A percentile compares a stretch with the other conserved stretches of the same genome.
Evolutionary conservation across 2,797 vertebrate genomes (phyloP).

Genomic region (Megalops cyprinoides): DNA sequence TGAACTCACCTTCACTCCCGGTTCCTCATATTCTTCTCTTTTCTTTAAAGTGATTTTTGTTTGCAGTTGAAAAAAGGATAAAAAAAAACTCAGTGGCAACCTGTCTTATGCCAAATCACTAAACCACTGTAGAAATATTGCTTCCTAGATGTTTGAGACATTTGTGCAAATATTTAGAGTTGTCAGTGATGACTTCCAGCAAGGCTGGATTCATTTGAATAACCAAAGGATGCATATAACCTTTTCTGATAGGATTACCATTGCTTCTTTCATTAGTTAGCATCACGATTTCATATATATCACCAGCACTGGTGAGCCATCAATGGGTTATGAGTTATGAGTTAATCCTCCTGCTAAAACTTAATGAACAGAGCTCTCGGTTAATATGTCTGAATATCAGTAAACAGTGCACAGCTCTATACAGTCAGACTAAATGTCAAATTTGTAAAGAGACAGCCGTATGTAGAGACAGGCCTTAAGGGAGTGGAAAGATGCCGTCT

Average conservation of each 20-base stretch:
- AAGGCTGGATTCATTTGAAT: conserved; percentile 20
- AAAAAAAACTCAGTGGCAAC: conserved; percentile 26
- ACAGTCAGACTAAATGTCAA: no score
- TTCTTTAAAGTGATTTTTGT: conserved; percentile 21
- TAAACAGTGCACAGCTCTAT: no score
- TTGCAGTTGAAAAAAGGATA: conserved; percentile 3
- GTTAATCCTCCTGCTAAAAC: no score
- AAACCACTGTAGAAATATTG: conserved; percentile 32
- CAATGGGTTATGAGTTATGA: neutral
- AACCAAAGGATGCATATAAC: conserved; percentile 27
- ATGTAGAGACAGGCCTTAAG: neutral
- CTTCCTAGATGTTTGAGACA: conserved; percentile 16
- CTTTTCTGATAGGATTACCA: conserved; percentile 7
- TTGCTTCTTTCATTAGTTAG: neutral
- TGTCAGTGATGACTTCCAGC: conserved; percentile 26
- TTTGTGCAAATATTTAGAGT: conserved; percentile 7
- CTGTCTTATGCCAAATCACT: conserved; percentile 13
- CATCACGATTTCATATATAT: neutral
- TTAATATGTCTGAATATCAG: no score
- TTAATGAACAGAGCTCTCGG: no score
- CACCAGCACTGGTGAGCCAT: neutral
- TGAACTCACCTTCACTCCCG: conserved; percentile 54
- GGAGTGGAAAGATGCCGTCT: neutral
- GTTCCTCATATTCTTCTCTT: conserved; percentile 15
- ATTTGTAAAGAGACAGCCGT: no score